phyloP scores from a whole-genome alignment of 2,888 invertebrate species.

The Priocnemis perturbator region DNA sequence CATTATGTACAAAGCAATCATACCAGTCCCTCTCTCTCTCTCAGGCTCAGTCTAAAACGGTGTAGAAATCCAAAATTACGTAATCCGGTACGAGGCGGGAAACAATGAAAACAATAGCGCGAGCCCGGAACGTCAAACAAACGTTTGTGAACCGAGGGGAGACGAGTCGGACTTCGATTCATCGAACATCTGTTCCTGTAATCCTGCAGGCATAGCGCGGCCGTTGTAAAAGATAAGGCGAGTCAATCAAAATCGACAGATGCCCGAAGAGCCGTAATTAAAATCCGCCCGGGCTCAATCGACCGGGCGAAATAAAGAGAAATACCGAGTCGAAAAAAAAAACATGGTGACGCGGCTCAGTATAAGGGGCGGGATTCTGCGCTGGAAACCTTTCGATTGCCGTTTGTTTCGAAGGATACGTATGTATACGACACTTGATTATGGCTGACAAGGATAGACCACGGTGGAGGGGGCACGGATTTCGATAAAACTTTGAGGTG shows the following conservation, averaged over 20 bases:
- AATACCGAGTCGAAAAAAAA: no score
- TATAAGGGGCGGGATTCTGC: no score
- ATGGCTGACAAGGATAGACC: no score
- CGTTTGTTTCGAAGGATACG: no score
- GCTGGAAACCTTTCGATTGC: no score
- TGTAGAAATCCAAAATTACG: constrained; percentile 64
- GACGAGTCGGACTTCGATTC: constrained; percentile 45
- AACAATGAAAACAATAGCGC: constrained; percentile 64
- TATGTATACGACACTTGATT: no score
- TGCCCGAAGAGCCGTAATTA: constrained; percentile 31
- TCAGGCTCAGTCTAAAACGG: background rate
- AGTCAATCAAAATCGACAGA: constrained; percentile 38
- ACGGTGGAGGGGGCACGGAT: no score
- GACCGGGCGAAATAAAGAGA: background rate
- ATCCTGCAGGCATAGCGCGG: constrained; percentile 34
- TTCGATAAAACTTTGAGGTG: no score
- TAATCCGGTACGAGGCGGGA: constrained; percentile 58
- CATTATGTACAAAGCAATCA: no score
- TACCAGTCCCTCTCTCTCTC: no score
- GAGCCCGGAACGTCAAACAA: constrained; percentile 60
- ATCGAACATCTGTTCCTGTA: constrained; percentile 64
- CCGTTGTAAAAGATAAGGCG: constrained; percentile 33
- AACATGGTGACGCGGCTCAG: no score
- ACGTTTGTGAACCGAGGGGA: constrained; percentile 63
- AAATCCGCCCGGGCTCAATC: background rate